A percentile compares a stretch with the other conserved stretches of the same genome.
Evolutionary conservation across 92 coral and sea anemone genomes (phyloP).

Genomic region (Metridium senile): DNA sequence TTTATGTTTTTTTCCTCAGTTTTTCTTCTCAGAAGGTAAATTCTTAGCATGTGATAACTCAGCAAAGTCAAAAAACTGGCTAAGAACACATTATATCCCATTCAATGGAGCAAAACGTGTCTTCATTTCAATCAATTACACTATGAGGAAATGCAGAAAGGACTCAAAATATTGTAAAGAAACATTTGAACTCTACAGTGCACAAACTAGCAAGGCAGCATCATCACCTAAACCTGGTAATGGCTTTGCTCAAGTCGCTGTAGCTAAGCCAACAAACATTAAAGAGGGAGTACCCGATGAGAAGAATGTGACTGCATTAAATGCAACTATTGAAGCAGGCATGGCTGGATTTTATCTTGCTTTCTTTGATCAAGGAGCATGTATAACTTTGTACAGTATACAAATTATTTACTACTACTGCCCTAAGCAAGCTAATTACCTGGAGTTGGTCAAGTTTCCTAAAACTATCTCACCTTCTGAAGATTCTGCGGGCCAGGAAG

Average conservation of each 20-base stretch:
- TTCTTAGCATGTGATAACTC: constrained; percentile 63
- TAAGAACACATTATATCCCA: constrained; percentile 49
- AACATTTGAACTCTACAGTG: constrained; percentile 40
- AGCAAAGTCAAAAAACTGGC: too few species aligned
- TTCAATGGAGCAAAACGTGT: constrained; percentile 55
- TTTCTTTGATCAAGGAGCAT: constrained; percentile 68
- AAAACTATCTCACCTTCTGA: constrained; percentile 61
- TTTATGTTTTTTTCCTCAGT: constrained; percentile 33
- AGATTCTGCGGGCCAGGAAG: constrained; percentile 19
- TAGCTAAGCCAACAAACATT: constrained; percentile 15
- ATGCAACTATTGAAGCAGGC: constrained; percentile 35
- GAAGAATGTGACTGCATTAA: background rate
- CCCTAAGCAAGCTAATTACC: constrained; percentile 31
- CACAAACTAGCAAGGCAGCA: constrained; percentile 24
- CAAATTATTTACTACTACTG: constrained; percentile 60
- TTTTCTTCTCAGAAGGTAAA: background rate
- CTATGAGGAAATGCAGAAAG: constrained; percentile 27
- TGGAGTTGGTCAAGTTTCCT: constrained; percentile 44
- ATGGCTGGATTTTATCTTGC: constrained; percentile 60
- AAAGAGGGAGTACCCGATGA: constrained; percentile 1
- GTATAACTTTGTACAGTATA: constrained; percentile 49
- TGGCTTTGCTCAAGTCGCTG: constrained; percentile 11
- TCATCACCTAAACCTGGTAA: constrained; percentile 35
- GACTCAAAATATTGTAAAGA: constrained; percentile 33
- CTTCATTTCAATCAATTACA: constrained; percentile 39